phyloP scores from a whole-genome alignment of 2,113 vertebrate species.

The Gasterosteus aculeatus region DNA sequence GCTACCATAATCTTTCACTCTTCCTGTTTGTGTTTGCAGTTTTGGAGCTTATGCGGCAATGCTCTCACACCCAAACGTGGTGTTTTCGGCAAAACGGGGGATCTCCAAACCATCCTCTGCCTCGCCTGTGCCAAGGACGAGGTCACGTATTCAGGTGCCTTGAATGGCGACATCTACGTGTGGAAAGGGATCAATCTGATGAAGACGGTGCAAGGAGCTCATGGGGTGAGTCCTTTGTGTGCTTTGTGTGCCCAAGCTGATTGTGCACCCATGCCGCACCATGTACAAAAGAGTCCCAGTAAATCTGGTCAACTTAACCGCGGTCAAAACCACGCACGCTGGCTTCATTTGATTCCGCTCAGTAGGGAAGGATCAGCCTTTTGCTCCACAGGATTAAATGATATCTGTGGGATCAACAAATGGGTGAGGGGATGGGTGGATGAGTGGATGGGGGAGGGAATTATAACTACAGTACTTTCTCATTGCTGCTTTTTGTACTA shows the following conservation, averaged over 20 bases:
- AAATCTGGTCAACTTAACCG: slow-evolving; percentile 23
- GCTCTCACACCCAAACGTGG: slow-evolving; percentile 95
- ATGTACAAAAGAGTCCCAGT: background rate
- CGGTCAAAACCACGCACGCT: slow-evolving; percentile 9
- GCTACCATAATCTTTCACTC: slow-evolving; percentile 48
- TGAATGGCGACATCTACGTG: slow-evolving; percentile 97
- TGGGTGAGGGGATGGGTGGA: slow-evolving; percentile 65
- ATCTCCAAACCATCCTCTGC: slow-evolving; percentile 98
- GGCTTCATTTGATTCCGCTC: slow-evolving; percentile 60
- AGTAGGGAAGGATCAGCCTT: slow-evolving; percentile 75
- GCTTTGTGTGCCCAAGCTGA: background rate
- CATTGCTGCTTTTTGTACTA: slow-evolving; percentile 54
- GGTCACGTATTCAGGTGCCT: slow-evolving; percentile 95
- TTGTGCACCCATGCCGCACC: slow-evolving; percentile 8
- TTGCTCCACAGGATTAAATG: slow-evolving; percentile 78
- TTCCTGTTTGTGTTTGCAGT: slow-evolving; percentile 83
- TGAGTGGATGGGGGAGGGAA: slow-evolving; percentile 69
- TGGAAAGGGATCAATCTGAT: slow-evolving; percentile 97
- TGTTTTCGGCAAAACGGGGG: slow-evolving; percentile 96
- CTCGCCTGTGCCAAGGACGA: slow-evolving; percentile 96
- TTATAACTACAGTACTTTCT: slow-evolving; percentile 55
- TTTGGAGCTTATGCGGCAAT: slow-evolving; percentile 98
- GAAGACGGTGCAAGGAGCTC: slow-evolving; percentile 94
- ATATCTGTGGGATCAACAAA: slow-evolving; percentile 79
- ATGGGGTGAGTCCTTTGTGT: slow-evolving; percentile 86